These are phyloP conservation scores for Listronotus bonariensis DNA, from an alignment of 1,140 invertebrate species.

Conservation along the genomic window DNA sequence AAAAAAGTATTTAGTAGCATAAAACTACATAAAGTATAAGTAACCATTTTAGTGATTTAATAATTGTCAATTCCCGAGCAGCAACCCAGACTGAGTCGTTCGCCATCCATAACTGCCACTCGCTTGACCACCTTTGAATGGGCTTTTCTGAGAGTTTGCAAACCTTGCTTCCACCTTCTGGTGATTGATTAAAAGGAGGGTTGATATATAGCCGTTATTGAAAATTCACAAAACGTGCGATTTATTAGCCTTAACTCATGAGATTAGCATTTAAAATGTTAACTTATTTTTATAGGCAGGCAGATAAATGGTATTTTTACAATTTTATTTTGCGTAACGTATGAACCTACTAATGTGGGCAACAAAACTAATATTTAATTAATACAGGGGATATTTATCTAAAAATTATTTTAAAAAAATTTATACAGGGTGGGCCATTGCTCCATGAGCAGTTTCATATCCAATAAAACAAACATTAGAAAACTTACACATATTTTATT, in stretches of 20 bases:
- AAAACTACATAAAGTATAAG: too few species aligned
- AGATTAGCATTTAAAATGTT: constrained; percentile 2
- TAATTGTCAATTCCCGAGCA: background rate
- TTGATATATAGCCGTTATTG: constrained; percentile 42
- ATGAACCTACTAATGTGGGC: too few species aligned
- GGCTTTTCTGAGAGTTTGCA: constrained; percentile 30
- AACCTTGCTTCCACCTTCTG: constrained; percentile 26
- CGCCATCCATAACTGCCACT: constrained; percentile 41
- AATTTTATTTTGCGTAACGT: too few species aligned
- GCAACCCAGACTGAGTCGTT: constrained; percentile 9
- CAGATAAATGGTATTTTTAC: too few species aligned
- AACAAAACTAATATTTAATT: too few species aligned
- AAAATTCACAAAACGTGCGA: constrained; percentile 43
- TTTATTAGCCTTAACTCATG: constrained; percentile 39
- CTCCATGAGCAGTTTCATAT: too few species aligned
- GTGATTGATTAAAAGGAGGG: constrained; percentile 41
- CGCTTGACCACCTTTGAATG: constrained; percentile 41
- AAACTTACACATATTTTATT: too few species aligned
- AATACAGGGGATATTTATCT: too few species aligned
- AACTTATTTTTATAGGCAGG: constrained; percentile 4
- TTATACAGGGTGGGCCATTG: too few species aligned
- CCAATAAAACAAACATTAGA: too few species aligned
- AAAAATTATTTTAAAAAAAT: too few species aligned
- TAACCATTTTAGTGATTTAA: background rate
- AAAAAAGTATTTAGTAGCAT: too few species aligned